phyloP scores from a whole-genome alignment of 2,113 vertebrate species.

The Rhinolophus ferrumequinum region DNA sequence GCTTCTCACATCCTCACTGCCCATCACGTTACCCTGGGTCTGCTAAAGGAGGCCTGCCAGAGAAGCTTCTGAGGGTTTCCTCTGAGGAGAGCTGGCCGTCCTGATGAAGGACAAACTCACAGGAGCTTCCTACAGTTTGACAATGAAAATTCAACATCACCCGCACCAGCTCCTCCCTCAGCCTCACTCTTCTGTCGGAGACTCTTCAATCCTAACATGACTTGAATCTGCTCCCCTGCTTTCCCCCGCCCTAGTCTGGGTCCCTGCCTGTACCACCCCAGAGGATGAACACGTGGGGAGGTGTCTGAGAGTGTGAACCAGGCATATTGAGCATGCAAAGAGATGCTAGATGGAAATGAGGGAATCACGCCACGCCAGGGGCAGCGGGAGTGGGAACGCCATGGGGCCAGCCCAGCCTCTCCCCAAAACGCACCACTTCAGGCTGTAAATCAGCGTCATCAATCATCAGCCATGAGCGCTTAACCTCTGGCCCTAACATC shows the following conservation, averaged over 20 bases:
- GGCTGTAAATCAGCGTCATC: constrained; percentile 88
- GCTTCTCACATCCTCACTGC: not conserved
- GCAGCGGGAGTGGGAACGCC: not conserved
- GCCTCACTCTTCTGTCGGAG: not conserved
- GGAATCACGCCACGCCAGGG: accelerated
- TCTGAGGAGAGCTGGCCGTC: not conserved
- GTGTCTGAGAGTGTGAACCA: not conserved
- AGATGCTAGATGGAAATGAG: not conserved
- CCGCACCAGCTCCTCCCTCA: not conserved
- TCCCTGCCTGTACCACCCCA: not conserved
- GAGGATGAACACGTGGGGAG: accelerated
- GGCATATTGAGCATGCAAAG: accelerated
- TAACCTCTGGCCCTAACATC: constrained; percentile 93
- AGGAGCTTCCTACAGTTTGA: not conserved
- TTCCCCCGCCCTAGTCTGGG: not conserved
- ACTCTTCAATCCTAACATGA: not conserved
- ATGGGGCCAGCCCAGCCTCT: not conserved
- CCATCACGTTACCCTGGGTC: no score
- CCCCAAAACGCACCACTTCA: constrained; percentile 80
- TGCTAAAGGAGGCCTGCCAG: not conserved
- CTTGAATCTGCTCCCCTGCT: not conserved
- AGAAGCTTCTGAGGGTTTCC: not conserved
- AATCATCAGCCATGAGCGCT: constrained; percentile 88
- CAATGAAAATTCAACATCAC: not conserved
- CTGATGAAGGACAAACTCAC: not conserved